These are phyloP conservation scores for Huso huso DNA, from an alignment of 2,797 vertebrate species.

Conservation along the genomic window DNA sequence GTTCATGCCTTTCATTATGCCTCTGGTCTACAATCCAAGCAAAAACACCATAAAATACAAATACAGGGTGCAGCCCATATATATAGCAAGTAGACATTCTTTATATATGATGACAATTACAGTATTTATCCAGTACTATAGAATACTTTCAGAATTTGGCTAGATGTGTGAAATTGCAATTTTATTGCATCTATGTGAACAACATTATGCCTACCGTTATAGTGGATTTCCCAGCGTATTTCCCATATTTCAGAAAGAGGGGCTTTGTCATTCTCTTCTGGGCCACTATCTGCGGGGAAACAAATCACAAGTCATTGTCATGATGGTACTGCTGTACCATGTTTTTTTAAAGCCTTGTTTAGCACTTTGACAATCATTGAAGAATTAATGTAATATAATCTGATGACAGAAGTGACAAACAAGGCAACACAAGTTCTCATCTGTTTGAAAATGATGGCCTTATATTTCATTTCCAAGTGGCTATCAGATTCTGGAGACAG, in stretches of 20 bases:
- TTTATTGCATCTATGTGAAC: too few relatives aligned
- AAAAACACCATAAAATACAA: too few relatives aligned
- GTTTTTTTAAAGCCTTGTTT: too few relatives aligned
- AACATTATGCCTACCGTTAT: conserved; percentile 66
- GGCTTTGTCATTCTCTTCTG: conserved; percentile 87
- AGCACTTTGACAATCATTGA: background rate
- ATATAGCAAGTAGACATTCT: too few relatives aligned
- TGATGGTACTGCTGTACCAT: background rate
- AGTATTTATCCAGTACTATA: too few relatives aligned
- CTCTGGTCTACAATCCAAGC: too few relatives aligned
- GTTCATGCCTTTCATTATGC: too few relatives aligned
- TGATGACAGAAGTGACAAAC: background rate
- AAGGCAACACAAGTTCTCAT: background rate
- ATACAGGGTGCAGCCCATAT: too few relatives aligned
- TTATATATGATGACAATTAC: too few relatives aligned
- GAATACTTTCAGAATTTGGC: too few relatives aligned
- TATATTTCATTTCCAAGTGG: too few relatives aligned
- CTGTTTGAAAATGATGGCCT: background rate
- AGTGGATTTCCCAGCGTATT: conserved; percentile 87
- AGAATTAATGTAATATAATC: background rate
- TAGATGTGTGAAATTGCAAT: too few relatives aligned
- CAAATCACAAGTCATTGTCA: conserved; percentile 16
- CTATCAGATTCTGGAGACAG: background rate
- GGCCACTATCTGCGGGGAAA: conserved; percentile 75
- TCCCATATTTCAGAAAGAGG: conserved; percentile 81